Percentiles rank a stretch among this genome's conserved stretches.
Evolutionary conservation across 2,888 invertebrate species (phyloP).

Genomic region (Chromoteleia sp.): DNA sequence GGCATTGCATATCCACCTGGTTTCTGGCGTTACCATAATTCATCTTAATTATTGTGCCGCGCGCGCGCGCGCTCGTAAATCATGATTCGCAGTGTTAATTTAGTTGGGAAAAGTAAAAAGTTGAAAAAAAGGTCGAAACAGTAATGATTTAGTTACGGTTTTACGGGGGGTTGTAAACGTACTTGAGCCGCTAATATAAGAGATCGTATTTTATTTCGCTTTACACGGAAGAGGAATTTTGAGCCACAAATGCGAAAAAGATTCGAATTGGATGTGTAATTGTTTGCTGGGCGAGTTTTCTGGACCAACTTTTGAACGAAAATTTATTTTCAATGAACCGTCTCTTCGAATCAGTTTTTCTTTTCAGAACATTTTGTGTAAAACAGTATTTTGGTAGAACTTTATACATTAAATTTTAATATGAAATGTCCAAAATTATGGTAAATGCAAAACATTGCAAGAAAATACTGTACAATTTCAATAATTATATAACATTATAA

Average conservation of each 20-base stretch:
- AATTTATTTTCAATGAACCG: constrained; percentile 4
- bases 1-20: constrained; percentile 10
- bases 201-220: constrained; percentile 34
- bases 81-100: constrained; percentile 50
- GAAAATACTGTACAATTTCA: too few relatives aligned
- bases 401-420: too few relatives aligned
- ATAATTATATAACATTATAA: too few relatives aligned
- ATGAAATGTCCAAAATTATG: too few relatives aligned
- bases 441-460: too few relatives aligned
- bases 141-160: constrained; percentile 45
- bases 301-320: constrained; percentile 13
- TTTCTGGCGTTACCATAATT: constrained; percentile 40
- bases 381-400: too few relatives aligned
- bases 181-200: constrained; percentile 34
- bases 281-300: constrained; percentile 23
- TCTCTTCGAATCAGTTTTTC: too few relatives aligned
- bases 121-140: constrained; percentile 32
- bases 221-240: constrained; percentile 12
- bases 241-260: constrained; percentile 16
- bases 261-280: constrained; percentile 44
- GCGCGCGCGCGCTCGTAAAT: constrained; percentile 30
- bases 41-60: constrained; percentile 57
- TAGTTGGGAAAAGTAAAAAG: constrained; percentile 39
- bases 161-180: constrained; percentile 40
- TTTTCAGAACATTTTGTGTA: too few relatives aligned